Evolutionary conservation across 1,140 invertebrate species (phyloP).

Genomic region (Zaprionus ornatus): DNA sequence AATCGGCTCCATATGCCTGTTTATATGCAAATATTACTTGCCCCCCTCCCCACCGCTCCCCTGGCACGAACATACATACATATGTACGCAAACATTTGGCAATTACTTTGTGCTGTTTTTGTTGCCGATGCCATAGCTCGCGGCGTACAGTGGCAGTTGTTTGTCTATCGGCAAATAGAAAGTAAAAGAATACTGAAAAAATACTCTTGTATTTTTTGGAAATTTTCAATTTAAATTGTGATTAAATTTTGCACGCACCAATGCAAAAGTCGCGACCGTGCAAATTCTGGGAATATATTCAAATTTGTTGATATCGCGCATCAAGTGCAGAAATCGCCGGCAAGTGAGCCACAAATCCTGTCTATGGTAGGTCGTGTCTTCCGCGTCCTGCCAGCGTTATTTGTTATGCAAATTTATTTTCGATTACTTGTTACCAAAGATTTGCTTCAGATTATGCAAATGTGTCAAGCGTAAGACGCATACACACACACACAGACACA

Average conservation of each 20-base stretch:
- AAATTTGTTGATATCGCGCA: slow-evolving; percentile 38
- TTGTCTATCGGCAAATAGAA: slow-evolving; percentile 72
- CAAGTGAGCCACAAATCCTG: slow-evolving; percentile 13
- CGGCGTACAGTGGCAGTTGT: slow-evolving; percentile 38
- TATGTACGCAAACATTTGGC: slow-evolving; percentile 80
- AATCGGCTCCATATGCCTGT: slow-evolving; percentile 76
- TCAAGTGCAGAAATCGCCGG: slow-evolving; percentile 32
- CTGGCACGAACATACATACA: slow-evolving; percentile 32
- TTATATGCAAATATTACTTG: slow-evolving; percentile 76
- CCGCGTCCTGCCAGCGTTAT: slow-evolving; percentile 40
- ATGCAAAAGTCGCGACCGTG: slow-evolving; percentile 48
- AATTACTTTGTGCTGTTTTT: slow-evolving; percentile 60
- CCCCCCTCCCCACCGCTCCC: not conserved
- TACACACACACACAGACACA: slow-evolving; percentile 7
- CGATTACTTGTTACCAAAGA: slow-evolving; percentile 82
- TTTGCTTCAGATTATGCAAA: slow-evolving; percentile 78
- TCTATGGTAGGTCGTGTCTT: slow-evolving; percentile 35
- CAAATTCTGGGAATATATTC: slow-evolving; percentile 24
- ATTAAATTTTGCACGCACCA: slow-evolving; percentile 73
- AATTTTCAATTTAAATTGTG: slow-evolving; percentile 79
- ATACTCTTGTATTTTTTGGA: slow-evolving; percentile 38
- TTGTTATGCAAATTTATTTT: slow-evolving; percentile 83
- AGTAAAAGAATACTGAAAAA: slow-evolving; percentile 31
- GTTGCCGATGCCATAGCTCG: slow-evolving; percentile 35
- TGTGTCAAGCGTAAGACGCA: slow-evolving; percentile 57